Base-by-base conservation (phyloP, 2,888 invertebrate genomes). In the Pachycephus smyrnensis region DNA sequence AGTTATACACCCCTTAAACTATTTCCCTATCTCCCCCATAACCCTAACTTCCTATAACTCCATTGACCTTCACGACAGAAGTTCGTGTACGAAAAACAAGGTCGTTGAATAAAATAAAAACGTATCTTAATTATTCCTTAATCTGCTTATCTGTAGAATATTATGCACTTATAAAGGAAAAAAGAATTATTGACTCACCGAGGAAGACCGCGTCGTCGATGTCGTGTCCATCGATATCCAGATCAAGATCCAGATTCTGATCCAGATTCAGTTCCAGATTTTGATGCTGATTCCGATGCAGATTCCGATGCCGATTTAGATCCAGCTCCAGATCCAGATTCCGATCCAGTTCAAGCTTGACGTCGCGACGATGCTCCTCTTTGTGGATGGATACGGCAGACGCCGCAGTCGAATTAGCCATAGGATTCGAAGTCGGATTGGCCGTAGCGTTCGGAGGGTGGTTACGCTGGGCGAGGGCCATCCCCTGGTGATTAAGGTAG, bases 201-300 rank as follows among this genome's bases (percentile, higher is more conserved):
- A 91, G 89, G 75, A 91, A 89, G 69, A 89, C 90, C 77, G 89
- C 90, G 82, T 91, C 91, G 79, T 90, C 90, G 81, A 89, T 86
- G 79, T 90, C 90, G 77, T 86, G 84, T 74, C 81, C 84, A 32
- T 88, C 85, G 23, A 90, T 84, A 69, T 88, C 88, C 31, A 90
- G 85, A 77, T 71, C 73, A 2, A 71, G 23, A n/a, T 71, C 73
- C 30, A 71, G 30, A 68, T 68, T 33, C 3, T 33, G 33, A 4
- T 71, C 73, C 11, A 71, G 33, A 71, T n/a, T 31, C 33, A 32
- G 23, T 11, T 71, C 73, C 30, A 71, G 11, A 68, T 68, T 33
- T 4, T 4, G 33, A 33, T 33, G 33, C 3, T 4, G 4, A 68
- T 68, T 30, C 69, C 23, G 86, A 81, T 90, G 89, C 69, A 68